Percentiles rank a stretch among this genome's conserved stretches.
These are phyloP conservation scores for Heterohyrax brucei DNA, from an alignment of 2,797 vertebrate genomes.

Conservation along the genomic window DNA sequence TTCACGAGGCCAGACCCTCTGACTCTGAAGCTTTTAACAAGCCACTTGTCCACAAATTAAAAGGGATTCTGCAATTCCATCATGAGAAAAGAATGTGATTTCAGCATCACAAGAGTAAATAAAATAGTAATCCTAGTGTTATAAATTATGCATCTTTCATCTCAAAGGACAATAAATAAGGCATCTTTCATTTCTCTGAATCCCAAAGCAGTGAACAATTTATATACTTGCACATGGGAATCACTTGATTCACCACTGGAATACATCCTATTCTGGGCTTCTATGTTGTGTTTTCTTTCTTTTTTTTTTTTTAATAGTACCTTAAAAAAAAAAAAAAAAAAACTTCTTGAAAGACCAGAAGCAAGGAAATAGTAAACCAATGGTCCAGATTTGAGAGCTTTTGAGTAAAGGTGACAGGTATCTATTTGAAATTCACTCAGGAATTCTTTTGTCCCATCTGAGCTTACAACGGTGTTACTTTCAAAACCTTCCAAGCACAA, in stretches of 20 bases:
- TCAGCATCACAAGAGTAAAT: conserved; percentile 79
- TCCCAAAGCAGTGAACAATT: conserved; percentile 77
- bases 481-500: neutral
- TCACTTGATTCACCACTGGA: conserved; percentile 59
- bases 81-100: conserved; percentile 81
- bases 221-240: conserved; percentile 44
- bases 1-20: conserved; percentile 85
- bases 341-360: conserved; percentile 43
- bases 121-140: conserved; percentile 80
- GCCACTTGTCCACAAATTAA: conserved; percentile 78
- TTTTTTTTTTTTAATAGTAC: conserved; percentile 37
- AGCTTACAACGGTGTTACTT: conserved; percentile 36
- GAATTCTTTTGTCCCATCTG: neutral
- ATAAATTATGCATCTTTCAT: conserved; percentile 84
- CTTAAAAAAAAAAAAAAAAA: conserved; percentile 3
- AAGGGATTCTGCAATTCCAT: conserved; percentile 73
- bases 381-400: neutral
- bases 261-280: neutral
- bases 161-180: conserved; percentile 85
- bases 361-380: conserved; percentile 2
- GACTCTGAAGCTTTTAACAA: conserved; percentile 73
- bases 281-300: neutral
- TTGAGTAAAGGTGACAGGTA: conserved; percentile 37
- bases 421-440: conserved; percentile 42
- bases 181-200: conserved; percentile 82